These are phyloP conservation scores for Acipenser oxyrinchus DNA, from an alignment of 2,797 vertebrate genomes.

Conservation along the genomic window DNA sequence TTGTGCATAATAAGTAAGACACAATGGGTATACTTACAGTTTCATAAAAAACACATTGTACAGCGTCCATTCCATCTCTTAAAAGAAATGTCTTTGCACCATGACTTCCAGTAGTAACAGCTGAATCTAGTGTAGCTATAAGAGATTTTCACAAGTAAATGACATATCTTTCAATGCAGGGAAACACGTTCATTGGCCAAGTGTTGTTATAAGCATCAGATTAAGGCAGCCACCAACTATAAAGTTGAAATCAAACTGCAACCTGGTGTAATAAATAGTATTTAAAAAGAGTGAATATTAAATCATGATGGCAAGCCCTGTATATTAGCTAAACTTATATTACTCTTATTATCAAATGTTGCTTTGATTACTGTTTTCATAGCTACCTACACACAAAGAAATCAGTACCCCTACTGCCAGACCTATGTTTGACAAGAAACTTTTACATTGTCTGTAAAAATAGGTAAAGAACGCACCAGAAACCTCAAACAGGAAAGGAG, in stretches of 20 bases:
- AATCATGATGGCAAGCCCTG: no score
- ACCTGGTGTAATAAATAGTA: no score
- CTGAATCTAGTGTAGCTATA: conserved; percentile 83
- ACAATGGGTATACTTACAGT: conserved; percentile 66
- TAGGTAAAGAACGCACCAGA: conserved; percentile 59
- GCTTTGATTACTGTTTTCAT: no score
- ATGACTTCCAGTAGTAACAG: conserved; percentile 71
- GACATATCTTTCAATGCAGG: background rate
- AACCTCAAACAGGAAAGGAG: conserved; percentile 77
- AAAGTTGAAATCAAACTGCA: no score
- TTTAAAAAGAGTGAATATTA: no score
- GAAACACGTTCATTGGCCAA: background rate
- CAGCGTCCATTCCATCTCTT: conserved; percentile 72
- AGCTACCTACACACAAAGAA: background rate
- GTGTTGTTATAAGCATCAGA: background rate
- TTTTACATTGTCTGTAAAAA: background rate
- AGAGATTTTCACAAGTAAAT: background rate
- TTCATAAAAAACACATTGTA: conserved; percentile 87
- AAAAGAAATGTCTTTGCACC: conserved; percentile 85
- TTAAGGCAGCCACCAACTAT: background rate
- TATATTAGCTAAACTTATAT: no score
- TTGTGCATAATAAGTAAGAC: background rate
- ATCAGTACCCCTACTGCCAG: background rate
- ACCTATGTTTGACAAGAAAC: background rate
- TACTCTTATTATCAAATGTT: no score